These are phyloP conservation scores for Solenodon paradoxus DNA, from an alignment of 2,113 vertebrate species.

Conservation along the genomic window DNA sequence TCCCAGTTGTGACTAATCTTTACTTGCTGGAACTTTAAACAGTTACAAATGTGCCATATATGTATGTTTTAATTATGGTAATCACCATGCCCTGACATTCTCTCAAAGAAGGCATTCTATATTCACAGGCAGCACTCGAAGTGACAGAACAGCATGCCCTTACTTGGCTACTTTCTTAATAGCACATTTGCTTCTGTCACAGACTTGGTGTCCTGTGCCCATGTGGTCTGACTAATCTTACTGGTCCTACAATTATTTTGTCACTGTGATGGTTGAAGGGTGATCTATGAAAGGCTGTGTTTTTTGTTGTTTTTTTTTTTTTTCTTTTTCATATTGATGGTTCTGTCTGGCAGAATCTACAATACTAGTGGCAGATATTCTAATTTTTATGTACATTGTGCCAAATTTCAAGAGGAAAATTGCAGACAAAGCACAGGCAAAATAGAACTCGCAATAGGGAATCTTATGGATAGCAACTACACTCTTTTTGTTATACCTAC, in stretches of 20 bases:
- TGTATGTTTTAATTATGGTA: slow-evolving; percentile 81
- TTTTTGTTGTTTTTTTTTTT: not conserved
- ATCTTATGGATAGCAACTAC: not conserved
- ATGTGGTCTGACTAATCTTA: slow-evolving; percentile 78
- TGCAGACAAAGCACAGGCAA: not conserved
- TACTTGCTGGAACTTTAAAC: slow-evolving; percentile 61
- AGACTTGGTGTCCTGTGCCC: slow-evolving; percentile 76
- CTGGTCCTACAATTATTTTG: slow-evolving; percentile 83
- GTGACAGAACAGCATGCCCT: slow-evolving; percentile 80
- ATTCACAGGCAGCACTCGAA: slow-evolving; percentile 63
- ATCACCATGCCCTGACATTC: slow-evolving; percentile 72
- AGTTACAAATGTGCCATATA: slow-evolving; percentile 70
- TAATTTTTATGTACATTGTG: slow-evolving; percentile 40
- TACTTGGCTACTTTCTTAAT: slow-evolving; percentile 81
- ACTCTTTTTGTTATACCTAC: not conserved
- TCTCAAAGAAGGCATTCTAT: slow-evolving; percentile 72
- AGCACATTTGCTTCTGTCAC: slow-evolving; percentile 80
- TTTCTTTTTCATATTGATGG: slow-evolving; percentile 60
- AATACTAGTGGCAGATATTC: slow-evolving; percentile 35
- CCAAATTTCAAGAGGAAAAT: slow-evolving; percentile 22
- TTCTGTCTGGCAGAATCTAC: slow-evolving; percentile 70
- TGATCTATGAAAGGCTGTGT: slow-evolving; percentile 64
- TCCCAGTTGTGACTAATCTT: slow-evolving; percentile 66
- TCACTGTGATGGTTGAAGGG: slow-evolving; percentile 76
- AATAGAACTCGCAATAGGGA: not conserved